A percentile compares a stretch with the other conserved stretches of the same genome.
These are phyloP conservation scores for Hippocampus comes DNA, from an alignment of 2,113 vertebrate genomes.

Conservation along the genomic window DNA sequence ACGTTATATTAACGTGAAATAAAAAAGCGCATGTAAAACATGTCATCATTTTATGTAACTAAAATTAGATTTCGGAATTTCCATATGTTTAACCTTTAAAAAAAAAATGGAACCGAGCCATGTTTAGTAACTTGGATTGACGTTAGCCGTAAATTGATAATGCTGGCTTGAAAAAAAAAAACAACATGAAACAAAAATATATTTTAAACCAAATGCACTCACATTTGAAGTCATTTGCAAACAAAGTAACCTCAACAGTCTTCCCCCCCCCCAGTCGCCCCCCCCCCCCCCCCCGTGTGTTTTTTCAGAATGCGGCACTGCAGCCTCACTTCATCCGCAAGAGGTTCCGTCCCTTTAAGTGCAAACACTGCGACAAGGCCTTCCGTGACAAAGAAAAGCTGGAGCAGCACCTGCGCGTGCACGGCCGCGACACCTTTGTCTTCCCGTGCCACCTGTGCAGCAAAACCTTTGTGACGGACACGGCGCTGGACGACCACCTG, in stretches of 20 bases:
- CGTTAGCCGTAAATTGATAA: too few relatives aligned
- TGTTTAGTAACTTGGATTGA: too few relatives aligned
- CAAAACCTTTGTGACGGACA: conserved; percentile 87
- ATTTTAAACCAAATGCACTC: not conserved
- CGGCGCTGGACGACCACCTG: conserved; percentile 87
- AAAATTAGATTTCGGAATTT: too few relatives aligned
- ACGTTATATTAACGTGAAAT: too few relatives aligned
- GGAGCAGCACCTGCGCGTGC: conserved; percentile 90
- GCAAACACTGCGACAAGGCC: conserved; percentile 92
- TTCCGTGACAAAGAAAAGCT: conserved; percentile 96
- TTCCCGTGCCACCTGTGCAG: conserved; percentile 91
- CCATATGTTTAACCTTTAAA: too few relatives aligned
- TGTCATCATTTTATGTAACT: too few relatives aligned
- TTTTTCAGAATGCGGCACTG: conserved; percentile 88
- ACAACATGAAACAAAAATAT: too few relatives aligned
- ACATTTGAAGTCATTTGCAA: too few relatives aligned
- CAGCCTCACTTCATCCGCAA: conserved; percentile 97
- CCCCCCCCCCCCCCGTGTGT: conserved; percentile 9
- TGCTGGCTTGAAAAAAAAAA: too few relatives aligned
- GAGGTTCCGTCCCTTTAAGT: conserved; percentile 93
- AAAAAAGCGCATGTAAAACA: too few relatives aligned
- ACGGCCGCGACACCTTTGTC: conserved; percentile 87
- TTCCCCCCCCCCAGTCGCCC: conserved; percentile 12
- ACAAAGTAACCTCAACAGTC: not conserved
- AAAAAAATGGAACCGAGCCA: too few relatives aligned